A percentile compares a stretch with the other conserved stretches of the same genome.
Evolutionary conservation across 1,140 invertebrate species (phyloP).

Genomic region (Drosophila ironensis): DNA sequence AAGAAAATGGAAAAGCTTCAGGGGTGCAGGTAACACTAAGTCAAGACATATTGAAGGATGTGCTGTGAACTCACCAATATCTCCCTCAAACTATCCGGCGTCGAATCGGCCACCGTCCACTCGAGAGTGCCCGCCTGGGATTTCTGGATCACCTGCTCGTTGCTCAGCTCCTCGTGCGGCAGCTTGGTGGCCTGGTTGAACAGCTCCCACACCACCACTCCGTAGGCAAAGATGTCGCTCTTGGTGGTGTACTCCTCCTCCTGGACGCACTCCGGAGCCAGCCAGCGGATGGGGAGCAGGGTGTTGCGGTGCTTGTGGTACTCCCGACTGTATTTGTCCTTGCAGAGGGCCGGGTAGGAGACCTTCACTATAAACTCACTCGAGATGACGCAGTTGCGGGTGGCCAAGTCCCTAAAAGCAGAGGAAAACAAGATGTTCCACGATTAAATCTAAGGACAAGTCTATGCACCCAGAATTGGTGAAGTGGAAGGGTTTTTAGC

Average conservation of each 20-base stretch:
- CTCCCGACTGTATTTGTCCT: constrained; percentile 93
- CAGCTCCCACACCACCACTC: constrained; percentile 93
- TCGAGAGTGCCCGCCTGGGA: constrained; percentile 86
- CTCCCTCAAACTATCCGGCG: constrained; percentile 85
- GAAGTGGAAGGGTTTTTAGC: no score
- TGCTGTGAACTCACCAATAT: constrained; percentile 86
- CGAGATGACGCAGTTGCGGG: constrained; percentile 95
- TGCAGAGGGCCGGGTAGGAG: constrained; percentile 89
- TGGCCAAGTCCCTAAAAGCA: constrained; percentile 88
- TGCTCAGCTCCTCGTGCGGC: constrained; percentile 91
- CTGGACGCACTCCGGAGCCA: constrained; percentile 93
- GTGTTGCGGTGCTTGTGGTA: constrained; percentile 91
- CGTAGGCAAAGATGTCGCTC: constrained; percentile 96
- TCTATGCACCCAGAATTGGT: no score
- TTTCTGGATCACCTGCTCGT: constrained; percentile 88
- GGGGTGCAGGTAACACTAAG: no score
- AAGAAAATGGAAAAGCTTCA: no score
- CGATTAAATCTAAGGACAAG: not conserved
- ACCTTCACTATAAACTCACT: constrained; percentile 93
- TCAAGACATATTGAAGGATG: no score
- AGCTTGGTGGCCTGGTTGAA: constrained; percentile 89
- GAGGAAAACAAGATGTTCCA: not conserved
- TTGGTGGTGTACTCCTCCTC: constrained; percentile 96
- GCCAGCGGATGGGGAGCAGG: constrained; percentile 92
- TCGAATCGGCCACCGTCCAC: constrained; percentile 86